Conservation (phyloP, 2,113 vertebrate species). For the Gobio gobio region DNA sequence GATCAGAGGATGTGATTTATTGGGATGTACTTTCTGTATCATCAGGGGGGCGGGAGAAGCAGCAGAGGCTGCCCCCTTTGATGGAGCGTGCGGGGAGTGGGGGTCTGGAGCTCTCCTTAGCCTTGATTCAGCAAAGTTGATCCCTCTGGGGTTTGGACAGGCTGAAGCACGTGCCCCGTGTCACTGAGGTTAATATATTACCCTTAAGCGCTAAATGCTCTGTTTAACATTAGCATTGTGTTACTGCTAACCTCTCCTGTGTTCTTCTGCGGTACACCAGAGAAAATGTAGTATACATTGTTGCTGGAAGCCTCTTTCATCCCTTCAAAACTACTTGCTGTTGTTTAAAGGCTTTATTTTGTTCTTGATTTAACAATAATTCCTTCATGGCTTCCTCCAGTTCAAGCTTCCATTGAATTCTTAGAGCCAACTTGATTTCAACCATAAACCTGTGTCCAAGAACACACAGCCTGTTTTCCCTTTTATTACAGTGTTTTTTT, state of each 20-base stretch:
- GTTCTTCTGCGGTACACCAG: slow-evolving; percentile 11
- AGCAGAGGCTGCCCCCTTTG: slow-evolving; percentile 22
- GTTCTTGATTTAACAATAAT: slow-evolving; percentile 22
- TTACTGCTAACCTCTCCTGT: slow-evolving; percentile 16
- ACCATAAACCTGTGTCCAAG: slow-evolving; percentile 31
- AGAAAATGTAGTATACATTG: slow-evolving; percentile 28
- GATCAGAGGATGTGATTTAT: slow-evolving; percentile 77
- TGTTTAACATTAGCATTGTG: slow-evolving; percentile 22
- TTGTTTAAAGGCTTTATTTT: slow-evolving; percentile 24
- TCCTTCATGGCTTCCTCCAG: neutral
- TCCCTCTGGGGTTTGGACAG: slow-evolving; percentile 13
- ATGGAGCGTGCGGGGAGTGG: slow-evolving; percentile 35
- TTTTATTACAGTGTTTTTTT: neutral
- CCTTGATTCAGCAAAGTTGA: slow-evolving; percentile 18
- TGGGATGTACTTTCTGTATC: slow-evolving; percentile 65
- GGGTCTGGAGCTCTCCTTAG: slow-evolving; percentile 16
- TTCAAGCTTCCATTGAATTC: neutral
- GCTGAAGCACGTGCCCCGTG: slow-evolving; percentile 9
- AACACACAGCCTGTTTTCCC: slow-evolving; percentile 15
- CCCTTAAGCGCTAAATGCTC: neutral
- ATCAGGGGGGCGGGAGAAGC: slow-evolving; percentile 33
- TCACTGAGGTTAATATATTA: slow-evolving; percentile 41
- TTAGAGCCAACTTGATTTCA: slow-evolving; percentile 2
- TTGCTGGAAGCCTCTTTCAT: slow-evolving; percentile 20
- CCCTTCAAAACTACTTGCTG: neutral